Evolutionary conservation across 2,797 vertebrate genomes (phyloP).

Genomic region (Notolabrus celidotus): DNA sequence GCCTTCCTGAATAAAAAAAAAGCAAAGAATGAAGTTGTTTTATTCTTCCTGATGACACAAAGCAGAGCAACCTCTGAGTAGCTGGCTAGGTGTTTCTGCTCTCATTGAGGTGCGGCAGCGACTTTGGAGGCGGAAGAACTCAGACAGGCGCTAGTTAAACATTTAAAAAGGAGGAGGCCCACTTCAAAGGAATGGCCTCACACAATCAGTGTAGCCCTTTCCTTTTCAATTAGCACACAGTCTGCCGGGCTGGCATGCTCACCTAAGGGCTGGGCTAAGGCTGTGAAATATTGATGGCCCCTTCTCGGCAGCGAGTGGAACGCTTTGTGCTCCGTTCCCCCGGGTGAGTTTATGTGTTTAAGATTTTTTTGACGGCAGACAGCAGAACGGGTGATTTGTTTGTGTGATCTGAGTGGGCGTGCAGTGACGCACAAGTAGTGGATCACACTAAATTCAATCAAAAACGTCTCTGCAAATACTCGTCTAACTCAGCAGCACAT

Average conservation of each 20-base stretch:
- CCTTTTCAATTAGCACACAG: conserved; percentile 79
- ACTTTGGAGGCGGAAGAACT: conserved; percentile 51
- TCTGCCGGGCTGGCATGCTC: conserved; percentile 67
- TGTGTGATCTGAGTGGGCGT: conserved; percentile 50
- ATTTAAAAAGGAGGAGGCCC: conserved; percentile 78
- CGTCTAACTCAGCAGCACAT: conserved; percentile 47
- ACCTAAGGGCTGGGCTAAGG: conserved; percentile 62
- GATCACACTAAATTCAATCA: conserved; percentile 47
- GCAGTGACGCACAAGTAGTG: conserved; percentile 29
- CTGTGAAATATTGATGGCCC: conserved; percentile 82
- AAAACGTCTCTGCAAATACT: conserved; percentile 46
- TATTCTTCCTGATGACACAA: conserved; percentile 33
- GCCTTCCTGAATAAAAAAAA: conserved; percentile 34
- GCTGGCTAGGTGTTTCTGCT: conserved; percentile 38
- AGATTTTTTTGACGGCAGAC: conserved; percentile 51
- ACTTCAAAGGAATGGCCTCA: conserved; percentile 77
- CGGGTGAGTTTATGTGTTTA: conserved; percentile 71
- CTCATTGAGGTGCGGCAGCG: conserved; percentile 40
- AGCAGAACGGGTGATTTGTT: conserved; percentile 55
- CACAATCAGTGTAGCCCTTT: conserved; percentile 79
- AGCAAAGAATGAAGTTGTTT: conserved; percentile 32
- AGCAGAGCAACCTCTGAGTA: neutral
- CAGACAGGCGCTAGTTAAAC: conserved; percentile 74
- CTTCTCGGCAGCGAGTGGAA: conserved; percentile 58
- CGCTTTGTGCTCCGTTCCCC: conserved; percentile 58